Percentiles rank a stretch among this genome's conserved stretches.
Evolutionary conservation across 2,113 vertebrate species (phyloP).

Genomic region (Protobothrops mucrosquamatus): DNA sequence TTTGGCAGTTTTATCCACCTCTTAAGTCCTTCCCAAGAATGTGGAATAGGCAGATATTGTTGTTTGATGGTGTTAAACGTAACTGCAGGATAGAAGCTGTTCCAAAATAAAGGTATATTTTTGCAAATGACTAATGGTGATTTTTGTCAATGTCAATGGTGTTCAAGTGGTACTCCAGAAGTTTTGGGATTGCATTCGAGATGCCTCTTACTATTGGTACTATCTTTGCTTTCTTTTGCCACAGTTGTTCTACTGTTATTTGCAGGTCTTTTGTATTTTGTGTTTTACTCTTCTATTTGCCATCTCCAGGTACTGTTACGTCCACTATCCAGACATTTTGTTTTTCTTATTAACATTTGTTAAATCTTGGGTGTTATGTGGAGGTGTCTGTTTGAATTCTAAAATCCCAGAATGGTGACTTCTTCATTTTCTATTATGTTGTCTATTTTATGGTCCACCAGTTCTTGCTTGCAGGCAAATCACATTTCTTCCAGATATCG

Average conservation of each 20-base stretch:
- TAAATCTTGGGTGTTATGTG: background rate
- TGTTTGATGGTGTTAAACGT: background rate
- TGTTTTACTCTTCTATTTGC: background rate
- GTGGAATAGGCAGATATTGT: background rate
- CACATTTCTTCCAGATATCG: background rate
- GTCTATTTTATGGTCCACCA: background rate
- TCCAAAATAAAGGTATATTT: background rate
- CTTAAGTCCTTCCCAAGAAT: background rate
- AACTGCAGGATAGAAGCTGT: background rate
- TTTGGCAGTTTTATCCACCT: background rate
- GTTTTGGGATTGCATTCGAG: background rate
- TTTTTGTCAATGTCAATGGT: background rate
- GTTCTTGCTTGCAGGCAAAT: background rate
- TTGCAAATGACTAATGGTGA: background rate
- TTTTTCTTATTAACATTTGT: background rate
- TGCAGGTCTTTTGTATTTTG: background rate
- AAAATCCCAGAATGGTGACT: background rate
- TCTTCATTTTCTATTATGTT: background rate
- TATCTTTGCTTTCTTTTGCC: constrained; percentile 27
- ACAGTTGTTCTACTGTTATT: background rate
- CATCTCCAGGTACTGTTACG: background rate
- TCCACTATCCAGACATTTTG: background rate
- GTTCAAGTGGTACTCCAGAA: background rate
- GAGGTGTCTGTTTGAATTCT: background rate
- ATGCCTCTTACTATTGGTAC: background rate